Evolutionary conservation across 2,888 invertebrate species (phyloP), one percentile per base, ranked within the genome.

Genomic region (Epiperipatus broadwayi): DNA sequence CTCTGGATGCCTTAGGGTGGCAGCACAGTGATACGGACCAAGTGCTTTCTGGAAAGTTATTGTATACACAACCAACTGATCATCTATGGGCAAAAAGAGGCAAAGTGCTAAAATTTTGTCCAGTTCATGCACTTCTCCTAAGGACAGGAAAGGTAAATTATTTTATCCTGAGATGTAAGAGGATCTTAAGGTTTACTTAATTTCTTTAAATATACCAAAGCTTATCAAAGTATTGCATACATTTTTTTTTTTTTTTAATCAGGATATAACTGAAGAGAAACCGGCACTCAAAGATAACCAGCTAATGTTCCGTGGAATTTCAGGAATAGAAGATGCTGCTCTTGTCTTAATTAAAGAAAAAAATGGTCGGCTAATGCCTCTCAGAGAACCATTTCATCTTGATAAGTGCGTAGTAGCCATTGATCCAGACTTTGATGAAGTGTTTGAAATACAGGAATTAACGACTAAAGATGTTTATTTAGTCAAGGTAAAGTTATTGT

Each of bases 361-460:
- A 61, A 75, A 79, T 48, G 83, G 83, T 39, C 70, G 84, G 49
- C 83, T 80, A 57, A 75, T 80, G 27, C 65, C 81, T 48, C 68
- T 84, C 50, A 70, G 85, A 54, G 89, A 89, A 56, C 89, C 89
- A 25, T 68, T 89, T 48, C 79, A 78, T 61, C 67, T 91, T 53
- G 84, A 85, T 58, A 72, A 81, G 52, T 87, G 89, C 61, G 79
- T 91, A 46, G 78, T 91, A 41, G 78, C 78, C 39, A 77, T 80
- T 37, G 87, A 87, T 58, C 75, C 79, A 42, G 85, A 87, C 50
- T 76, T 78, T 57, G 81, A 84, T 56, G 85, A 87, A 59, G 84
- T 84, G 60, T 89, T 91, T 59, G 91, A 91, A 67, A 75, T 91
- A 47, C 84, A 85, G 62, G 87, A 89, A 64, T 72, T 84, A 47